These are phyloP conservation scores for Motacilla tschutschensis DNA, from an alignment of 2,113 vertebrate species.

Conservation along the genomic window DNA sequence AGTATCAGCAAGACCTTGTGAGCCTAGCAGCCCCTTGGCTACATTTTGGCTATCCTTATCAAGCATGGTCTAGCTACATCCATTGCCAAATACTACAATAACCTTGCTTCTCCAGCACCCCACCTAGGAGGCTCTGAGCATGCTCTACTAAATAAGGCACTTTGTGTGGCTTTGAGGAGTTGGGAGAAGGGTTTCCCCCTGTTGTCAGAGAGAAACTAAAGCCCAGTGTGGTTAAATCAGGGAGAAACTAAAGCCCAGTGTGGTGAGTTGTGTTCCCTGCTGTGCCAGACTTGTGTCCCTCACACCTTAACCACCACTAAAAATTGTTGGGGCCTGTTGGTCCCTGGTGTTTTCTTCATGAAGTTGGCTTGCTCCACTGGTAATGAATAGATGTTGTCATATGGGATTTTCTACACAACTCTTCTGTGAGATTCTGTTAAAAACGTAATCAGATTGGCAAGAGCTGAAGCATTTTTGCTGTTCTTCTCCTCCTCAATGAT, in stretches of 20 bases:
- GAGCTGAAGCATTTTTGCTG: background rate
- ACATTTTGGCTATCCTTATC: background rate
- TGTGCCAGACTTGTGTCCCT: background rate
- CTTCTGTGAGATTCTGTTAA: background rate
- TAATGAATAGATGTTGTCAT: background rate
- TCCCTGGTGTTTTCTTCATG: background rate
- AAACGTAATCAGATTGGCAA: background rate
- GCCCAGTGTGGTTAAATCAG: background rate
- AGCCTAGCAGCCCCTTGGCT: background rate
- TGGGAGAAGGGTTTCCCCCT: background rate
- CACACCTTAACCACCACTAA: too few species aligned
- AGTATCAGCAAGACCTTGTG: background rate
- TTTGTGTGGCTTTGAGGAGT: accelerated
- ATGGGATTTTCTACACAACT: background rate
- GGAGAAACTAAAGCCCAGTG: too few species aligned
- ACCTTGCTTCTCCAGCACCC: background rate
- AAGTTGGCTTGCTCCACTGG: background rate
- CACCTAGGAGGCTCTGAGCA: background rate
- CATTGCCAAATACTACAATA: background rate
- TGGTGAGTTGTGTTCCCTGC: background rate
- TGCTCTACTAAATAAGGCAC: background rate
- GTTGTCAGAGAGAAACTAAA: background rate
- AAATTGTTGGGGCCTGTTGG: background rate
- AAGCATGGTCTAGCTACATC: too few species aligned
- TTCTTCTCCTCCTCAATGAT: background rate